These are phyloP conservation scores for Amazonetta brasiliensis DNA, from an alignment of 2,797 vertebrate species.

Conservation along the genomic window DNA sequence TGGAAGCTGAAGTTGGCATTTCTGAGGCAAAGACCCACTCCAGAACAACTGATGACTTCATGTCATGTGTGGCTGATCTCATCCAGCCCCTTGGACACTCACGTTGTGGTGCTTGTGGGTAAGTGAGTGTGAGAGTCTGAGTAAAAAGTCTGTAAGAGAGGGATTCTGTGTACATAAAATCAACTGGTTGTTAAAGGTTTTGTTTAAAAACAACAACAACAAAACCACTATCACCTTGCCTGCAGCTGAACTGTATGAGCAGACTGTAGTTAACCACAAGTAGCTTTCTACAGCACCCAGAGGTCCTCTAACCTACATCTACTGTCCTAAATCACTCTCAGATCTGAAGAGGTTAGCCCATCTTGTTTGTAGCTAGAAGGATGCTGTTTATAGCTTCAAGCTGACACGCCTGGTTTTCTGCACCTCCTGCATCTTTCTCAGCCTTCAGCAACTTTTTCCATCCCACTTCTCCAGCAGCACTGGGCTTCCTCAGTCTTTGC, in stretches of 20 bases:
- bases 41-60: no score
- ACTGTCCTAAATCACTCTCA: background rate
- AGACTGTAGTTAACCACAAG: background rate
- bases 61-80: background rate
- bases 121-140: background rate
- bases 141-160: background rate
- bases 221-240: no score
- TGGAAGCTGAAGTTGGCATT: background rate
- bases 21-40: background rate
- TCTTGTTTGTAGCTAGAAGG: background rate
- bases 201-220: background rate
- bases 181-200: background rate
- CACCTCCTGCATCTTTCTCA: fast-evolving
- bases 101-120: no score
- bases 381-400: background rate
- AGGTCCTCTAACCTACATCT: background rate
- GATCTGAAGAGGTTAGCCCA: background rate
- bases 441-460: background rate
- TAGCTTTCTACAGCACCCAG: background rate
- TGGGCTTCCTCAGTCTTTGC: background rate
- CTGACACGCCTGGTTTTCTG: background rate
- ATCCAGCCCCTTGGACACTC: background rate
- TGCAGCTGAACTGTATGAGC: background rate
- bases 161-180: background rate
- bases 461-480: background rate